Conservation (phyloP, 2,113 vertebrate genomes). For the Oncorhynchus tshawytscha region DNA sequence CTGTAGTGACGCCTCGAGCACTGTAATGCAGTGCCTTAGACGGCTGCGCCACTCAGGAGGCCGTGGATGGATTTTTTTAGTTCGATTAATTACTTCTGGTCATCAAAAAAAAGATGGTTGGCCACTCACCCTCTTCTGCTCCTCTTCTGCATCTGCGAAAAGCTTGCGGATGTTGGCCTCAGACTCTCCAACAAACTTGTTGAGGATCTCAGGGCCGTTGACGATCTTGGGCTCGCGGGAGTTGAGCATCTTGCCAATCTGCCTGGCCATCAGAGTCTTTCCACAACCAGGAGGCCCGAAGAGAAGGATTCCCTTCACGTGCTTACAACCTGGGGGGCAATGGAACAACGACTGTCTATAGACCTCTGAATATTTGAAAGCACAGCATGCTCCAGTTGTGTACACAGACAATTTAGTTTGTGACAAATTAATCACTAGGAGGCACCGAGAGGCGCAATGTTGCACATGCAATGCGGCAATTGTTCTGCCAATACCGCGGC, state of each 20-base stretch:
- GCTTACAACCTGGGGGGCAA: slow-evolving; percentile 86
- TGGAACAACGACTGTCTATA: neutral
- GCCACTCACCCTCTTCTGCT: slow-evolving; percentile 87
- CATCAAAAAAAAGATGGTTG: neutral
- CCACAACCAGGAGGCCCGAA: slow-evolving; percentile 96
- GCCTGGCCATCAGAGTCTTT: slow-evolving; percentile 95
- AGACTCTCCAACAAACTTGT: slow-evolving; percentile 96
- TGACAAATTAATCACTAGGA: too few species aligned
- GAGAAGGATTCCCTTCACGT: slow-evolving; percentile 95
- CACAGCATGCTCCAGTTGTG: too few species aligned
- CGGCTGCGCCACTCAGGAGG: too few species aligned
- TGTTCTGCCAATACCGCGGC: too few species aligned
- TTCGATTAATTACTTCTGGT: too few species aligned
- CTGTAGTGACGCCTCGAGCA: too few species aligned
- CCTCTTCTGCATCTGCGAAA: slow-evolving; percentile 96
- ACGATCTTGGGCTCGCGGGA: slow-evolving; percentile 95
- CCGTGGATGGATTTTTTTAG: neutral
- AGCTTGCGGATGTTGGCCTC: slow-evolving; percentile 98
- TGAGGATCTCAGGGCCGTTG: slow-evolving; percentile 96
- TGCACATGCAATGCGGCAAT: too few species aligned
- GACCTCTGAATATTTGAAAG: too few species aligned
- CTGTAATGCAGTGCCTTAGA: too few species aligned
- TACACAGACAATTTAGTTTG: too few species aligned
- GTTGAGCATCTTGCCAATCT: slow-evolving; percentile 98
- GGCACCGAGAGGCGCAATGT: too few species aligned